A percentile compares a stretch with the other conserved stretches of the same genome.
Evolutionary conservation across 2,888 invertebrate species (phyloP).

Genomic region (Lucinisca nassula): DNA sequence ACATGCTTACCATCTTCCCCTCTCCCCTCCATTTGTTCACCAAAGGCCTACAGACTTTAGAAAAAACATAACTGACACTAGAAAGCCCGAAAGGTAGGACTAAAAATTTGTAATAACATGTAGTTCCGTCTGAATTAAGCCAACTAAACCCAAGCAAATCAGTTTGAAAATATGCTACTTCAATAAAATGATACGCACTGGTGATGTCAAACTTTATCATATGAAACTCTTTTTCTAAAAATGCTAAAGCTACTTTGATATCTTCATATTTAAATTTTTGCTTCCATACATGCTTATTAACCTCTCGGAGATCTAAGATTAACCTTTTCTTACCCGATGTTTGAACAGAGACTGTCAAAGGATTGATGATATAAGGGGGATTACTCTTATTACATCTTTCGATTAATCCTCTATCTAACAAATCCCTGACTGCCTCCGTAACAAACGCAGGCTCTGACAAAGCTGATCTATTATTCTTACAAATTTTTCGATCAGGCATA

Average conservation of each 20-base stretch:
- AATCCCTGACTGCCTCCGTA: slow-evolving; percentile 21
- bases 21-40: slow-evolving; percentile 42
- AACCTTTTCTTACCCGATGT: slow-evolving; percentile 31
- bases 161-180: slow-evolving; percentile 29
- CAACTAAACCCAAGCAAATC: slow-evolving; percentile 35
- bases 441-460: slow-evolving; percentile 19
- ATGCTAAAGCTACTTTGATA: slow-evolving; percentile 29
- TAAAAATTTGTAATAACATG: slow-evolving; percentile 24
- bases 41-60: slow-evolving; percentile 42
- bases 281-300: slow-evolving; percentile 43
- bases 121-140: neutral
- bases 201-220: slow-evolving; percentile 44
- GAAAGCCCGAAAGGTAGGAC: slow-evolving; percentile 42
- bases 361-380: slow-evolving; percentile 16
- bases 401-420: slow-evolving; percentile 36
- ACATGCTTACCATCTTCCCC: slow-evolving; percentile 34
- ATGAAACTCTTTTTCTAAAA: slow-evolving; percentile 16
- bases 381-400: neutral
- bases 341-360: slow-evolving; percentile 7
- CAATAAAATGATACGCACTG: slow-evolving; percentile 57
- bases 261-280: slow-evolving; percentile 39
- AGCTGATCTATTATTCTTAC: slow-evolving; percentile 34
- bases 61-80: slow-evolving; percentile 33
- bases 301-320: slow-evolving; percentile 16
- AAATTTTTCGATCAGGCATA: neutral